Conservation (phyloP, 2,888 invertebrate species). For the Lasius platythorax region DNA sequence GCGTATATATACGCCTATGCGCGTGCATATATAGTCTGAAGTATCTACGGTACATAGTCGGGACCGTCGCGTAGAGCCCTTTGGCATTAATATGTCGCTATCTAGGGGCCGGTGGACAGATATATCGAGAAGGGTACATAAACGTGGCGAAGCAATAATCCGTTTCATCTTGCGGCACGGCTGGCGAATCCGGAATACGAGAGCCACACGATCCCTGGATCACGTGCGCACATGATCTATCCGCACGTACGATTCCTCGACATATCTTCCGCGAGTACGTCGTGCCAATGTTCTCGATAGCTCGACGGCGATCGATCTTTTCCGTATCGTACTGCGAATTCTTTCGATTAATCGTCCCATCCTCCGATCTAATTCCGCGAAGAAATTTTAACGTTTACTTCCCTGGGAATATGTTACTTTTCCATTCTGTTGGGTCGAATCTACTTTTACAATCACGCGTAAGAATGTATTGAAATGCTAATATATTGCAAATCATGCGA, state of each 20-base stretch:
- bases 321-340: neutral
- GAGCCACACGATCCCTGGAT: conserved; percentile 45
- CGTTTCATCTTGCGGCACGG: conserved; percentile 72
- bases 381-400: neutral
- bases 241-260: conserved; percentile 50
- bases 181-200: conserved; percentile 52
- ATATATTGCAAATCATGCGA: neutral
- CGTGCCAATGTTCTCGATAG: conserved; percentile 57
- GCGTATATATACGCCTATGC: conserved; percentile 42
- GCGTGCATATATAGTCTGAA: conserved; percentile 43
- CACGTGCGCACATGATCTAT: conserved; percentile 53
- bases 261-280: conserved; percentile 51
- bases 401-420: conserved; percentile 5
- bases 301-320: conserved; percentile 56
- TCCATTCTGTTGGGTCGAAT: neutral
- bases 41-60: conserved; percentile 60
- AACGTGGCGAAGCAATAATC: conserved; percentile 74
- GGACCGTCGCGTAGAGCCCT: conserved; percentile 62
- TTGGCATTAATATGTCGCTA: conserved; percentile 74
- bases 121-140: conserved; percentile 68
- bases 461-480: neutral
- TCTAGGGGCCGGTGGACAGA: conserved; percentile 70
- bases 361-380: neutral
- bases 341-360: conserved; percentile 16
- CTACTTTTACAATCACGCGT: neutral